Conservation (phyloP, 2,797 vertebrate genomes). For the Crocidura indochinensis region DNA sequence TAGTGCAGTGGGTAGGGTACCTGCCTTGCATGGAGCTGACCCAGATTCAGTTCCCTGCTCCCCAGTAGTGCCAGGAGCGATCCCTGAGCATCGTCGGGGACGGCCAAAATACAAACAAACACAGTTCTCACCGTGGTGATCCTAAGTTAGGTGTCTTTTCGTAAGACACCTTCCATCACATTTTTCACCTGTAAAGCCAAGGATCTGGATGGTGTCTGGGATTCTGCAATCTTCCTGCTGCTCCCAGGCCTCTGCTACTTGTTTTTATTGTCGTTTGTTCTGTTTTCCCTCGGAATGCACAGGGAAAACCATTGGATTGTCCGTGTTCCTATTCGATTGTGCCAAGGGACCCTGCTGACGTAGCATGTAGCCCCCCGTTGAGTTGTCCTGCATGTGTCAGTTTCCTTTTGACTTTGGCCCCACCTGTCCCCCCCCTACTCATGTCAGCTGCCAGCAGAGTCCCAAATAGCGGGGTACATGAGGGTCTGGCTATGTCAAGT, state of each 20-base stretch:
- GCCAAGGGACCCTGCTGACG: slow-evolving; percentile 63
- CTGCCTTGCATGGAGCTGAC: too few species aligned
- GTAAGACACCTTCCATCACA: background rate
- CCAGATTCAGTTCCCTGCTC: background rate
- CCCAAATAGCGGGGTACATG: background rate
- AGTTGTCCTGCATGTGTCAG: slow-evolving; percentile 69
- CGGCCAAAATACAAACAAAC: too few species aligned
- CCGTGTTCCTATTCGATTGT: slow-evolving; percentile 67
- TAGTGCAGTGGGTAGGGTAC: too few species aligned
- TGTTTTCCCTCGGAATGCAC: slow-evolving; percentile 52
- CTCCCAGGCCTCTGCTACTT: slow-evolving; percentile 10
- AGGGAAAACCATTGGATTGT: slow-evolving; percentile 16
- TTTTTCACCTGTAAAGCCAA: background rate
- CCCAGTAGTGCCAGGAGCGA: too few species aligned
- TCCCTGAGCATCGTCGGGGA: too few species aligned
- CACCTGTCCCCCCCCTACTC: background rate
- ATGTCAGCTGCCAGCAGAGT: slow-evolving; percentile 8
- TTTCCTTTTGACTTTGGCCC: slow-evolving; percentile 19
- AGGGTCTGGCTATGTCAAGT: slow-evolving; percentile 24
- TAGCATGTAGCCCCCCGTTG: slow-evolving; percentile 58
- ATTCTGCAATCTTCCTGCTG: background rate
- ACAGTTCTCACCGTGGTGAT: background rate
- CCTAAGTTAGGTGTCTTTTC: slow-evolving; percentile 22
- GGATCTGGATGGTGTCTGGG: background rate
- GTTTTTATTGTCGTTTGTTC: slow-evolving; percentile 6